A percentile compares a stretch with the other conserved stretches of the same genome.
Conservation (phyloP, 2,888 invertebrate species). For the Protonemura montana region DNA sequence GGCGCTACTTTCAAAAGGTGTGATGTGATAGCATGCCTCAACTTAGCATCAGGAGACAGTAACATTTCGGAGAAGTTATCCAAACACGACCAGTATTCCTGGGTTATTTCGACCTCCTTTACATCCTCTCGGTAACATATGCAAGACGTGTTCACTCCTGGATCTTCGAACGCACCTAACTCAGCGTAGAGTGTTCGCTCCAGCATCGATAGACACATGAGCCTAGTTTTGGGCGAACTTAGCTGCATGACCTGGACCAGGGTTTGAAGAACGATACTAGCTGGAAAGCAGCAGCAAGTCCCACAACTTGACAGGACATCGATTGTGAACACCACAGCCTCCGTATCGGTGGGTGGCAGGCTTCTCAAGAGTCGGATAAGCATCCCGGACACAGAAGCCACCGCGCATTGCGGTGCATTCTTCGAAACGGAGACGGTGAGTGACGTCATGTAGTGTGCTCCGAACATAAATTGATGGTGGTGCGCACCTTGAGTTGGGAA, state of each 20-base stretch:
- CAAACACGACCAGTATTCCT: constrained; percentile 63
- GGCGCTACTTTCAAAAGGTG: constrained; percentile 68
- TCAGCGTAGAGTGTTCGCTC: constrained; percentile 69
- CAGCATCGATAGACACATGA: constrained; percentile 63
- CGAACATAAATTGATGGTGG: constrained; percentile 69
- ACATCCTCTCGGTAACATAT: constrained; percentile 58
- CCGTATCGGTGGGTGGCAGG: neutral
- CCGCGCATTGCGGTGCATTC: constrained; percentile 63
- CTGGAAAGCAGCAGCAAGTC: constrained; percentile 71
- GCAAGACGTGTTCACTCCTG: constrained; percentile 56
- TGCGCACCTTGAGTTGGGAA: constrained; percentile 59
- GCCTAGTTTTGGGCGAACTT: constrained; percentile 56
- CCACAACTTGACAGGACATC: constrained; percentile 65
- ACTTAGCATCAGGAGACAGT: constrained; percentile 63
- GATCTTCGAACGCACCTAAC: constrained; percentile 60
- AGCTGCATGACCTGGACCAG: constrained; percentile 62
- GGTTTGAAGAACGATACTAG: constrained; percentile 62
- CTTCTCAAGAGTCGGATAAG: constrained; percentile 55
- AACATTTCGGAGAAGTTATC: constrained; percentile 67
- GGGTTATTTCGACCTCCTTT: no score
- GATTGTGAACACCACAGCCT: constrained; percentile 17
- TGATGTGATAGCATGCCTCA: constrained; percentile 66
- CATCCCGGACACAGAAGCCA: constrained; percentile 66
- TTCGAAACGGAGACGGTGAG: constrained; percentile 50
- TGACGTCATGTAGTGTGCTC: constrained; percentile 59